phyloP scores from a whole-genome alignment of 2,888 invertebrate species.

The Andrena camellia region DNA sequence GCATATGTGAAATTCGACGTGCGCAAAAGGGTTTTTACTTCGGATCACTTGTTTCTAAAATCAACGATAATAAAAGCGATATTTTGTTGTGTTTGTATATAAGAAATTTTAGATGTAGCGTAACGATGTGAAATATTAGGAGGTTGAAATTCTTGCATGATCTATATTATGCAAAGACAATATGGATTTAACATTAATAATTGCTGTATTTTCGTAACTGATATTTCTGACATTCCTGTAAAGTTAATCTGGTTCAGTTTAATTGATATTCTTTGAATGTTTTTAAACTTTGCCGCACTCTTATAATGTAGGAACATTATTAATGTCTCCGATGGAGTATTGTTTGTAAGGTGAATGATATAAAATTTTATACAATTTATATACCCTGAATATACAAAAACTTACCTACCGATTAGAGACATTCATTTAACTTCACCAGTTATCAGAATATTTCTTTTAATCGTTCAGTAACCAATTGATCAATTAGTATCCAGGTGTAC shows the following conservation, averaged over 20 bases:
- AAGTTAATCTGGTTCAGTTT: conserved; percentile 67
- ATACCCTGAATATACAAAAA: conserved; percentile 56
- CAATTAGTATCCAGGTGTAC: conserved; percentile 15
- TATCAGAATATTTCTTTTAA: conserved; percentile 3
- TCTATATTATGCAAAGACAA: conserved; percentile 50
- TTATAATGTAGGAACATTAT: conserved; percentile 52
- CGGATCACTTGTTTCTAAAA: conserved; percentile 17
- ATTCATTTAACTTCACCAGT: conserved; percentile 23
- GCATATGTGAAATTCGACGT: background rate
- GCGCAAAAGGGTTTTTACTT: conserved; percentile 26
- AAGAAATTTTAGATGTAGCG: conserved; percentile 49
- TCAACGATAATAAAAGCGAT: conserved; percentile 22
- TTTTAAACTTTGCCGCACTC: conserved; percentile 62
- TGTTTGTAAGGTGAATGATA: conserved; percentile 50
- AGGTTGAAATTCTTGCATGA: conserved; percentile 55
- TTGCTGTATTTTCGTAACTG: conserved; percentile 74
- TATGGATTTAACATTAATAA: conserved; percentile 60
- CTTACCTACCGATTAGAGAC: conserved; percentile 24
- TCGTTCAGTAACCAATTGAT: background rate
- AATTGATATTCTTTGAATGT: conserved; percentile 62
- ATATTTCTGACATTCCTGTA: conserved; percentile 78
- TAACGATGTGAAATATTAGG: conserved; percentile 41
- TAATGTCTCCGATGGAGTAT: conserved; percentile 44
- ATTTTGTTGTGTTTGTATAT: conserved; percentile 61
- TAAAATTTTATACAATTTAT: conserved; percentile 69